phyloP scores from a whole-genome alignment of 2,888 invertebrate genomes.

The Hydrotaea cyrtoneurina region DNA sequence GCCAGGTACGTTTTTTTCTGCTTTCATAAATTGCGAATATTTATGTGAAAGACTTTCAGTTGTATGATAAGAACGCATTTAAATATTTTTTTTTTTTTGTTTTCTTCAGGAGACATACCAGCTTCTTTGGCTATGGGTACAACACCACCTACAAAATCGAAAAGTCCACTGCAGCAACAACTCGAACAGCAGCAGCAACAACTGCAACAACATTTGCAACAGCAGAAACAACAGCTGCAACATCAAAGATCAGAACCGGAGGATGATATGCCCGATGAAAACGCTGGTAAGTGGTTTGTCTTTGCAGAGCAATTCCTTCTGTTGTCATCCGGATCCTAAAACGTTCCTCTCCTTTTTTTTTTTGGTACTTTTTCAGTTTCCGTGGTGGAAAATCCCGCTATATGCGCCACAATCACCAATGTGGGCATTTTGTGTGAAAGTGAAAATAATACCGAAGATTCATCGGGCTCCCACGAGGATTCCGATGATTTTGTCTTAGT shows the following conservation, averaged over 20 bases:
- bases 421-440: conserved; percentile 82
- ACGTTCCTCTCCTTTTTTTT: too few species aligned
- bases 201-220: conserved; percentile 70
- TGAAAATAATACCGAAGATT: conserved; percentile 80
- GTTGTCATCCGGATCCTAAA: too few species aligned
- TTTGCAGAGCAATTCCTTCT: background rate
- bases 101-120: conserved; percentile 76
- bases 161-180: conserved; percentile 81
- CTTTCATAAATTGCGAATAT: background rate
- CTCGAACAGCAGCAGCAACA: conserved; percentile 77
- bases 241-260: conserved; percentile 56
- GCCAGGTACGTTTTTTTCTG: conserved; percentile 77
- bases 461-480: conserved; percentile 86
- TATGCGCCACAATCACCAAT: conserved; percentile 83
- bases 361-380: conserved; percentile 76
- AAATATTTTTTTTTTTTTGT: background rate
- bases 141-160: conserved; percentile 80
- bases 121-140: conserved; percentile 74
- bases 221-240: conserved; percentile 71
- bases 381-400: conserved; percentile 82
- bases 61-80: background rate
- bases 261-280: conserved; percentile 73
- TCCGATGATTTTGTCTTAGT: conserved; percentile 92
- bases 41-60: too few species aligned
- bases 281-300: conserved; percentile 70